A percentile compares a stretch with the other conserved stretches of the same genome.
Evolutionary conservation across 2,888 invertebrate genomes (phyloP).

Genomic region (Disparrhopalites patrizii): DNA sequence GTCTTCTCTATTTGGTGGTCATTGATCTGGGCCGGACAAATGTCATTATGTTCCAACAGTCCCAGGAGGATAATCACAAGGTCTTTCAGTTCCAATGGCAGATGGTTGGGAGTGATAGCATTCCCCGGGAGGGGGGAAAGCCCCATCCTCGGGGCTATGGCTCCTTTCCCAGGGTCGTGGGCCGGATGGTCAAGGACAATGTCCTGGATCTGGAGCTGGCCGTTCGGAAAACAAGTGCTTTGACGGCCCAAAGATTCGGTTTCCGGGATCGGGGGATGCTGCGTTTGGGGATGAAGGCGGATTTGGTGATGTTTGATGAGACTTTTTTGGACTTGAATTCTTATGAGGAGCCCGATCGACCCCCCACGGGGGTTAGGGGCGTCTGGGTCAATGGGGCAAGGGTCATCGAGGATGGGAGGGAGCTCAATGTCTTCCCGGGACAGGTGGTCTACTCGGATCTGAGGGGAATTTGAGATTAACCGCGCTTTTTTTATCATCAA

Average conservation of each 20-base stretch:
- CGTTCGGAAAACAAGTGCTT: conserved; percentile 38
- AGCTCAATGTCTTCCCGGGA: background rate
- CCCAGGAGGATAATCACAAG: conserved; percentile 34
- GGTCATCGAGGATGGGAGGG: conserved; percentile 37
- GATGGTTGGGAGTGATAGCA: conserved; percentile 46
- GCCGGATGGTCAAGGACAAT: conserved; percentile 33
- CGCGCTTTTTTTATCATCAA: background rate
- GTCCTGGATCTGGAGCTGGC: conserved; percentile 42
- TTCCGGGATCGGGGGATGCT: conserved; percentile 37
- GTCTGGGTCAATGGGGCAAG: conserved; percentile 44
- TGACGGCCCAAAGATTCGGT: conserved; percentile 39
- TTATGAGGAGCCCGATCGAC: conserved; percentile 39
- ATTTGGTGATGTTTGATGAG: conserved; percentile 39
- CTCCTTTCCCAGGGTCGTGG: conserved; percentile 42
- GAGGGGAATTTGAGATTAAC: too few relatives aligned
- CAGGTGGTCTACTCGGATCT: background rate
- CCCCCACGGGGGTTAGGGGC: conserved; percentile 34
- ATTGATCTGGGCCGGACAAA: conserved; percentile 42
- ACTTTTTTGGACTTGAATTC: conserved; percentile 37
- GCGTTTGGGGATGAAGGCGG: conserved; percentile 35
- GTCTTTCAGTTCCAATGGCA: conserved; percentile 38
- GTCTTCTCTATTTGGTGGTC: conserved; percentile 30
- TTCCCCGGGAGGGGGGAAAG: conserved; percentile 42
- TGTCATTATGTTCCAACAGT: conserved; percentile 44
- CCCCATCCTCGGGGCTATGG: conserved; percentile 45